Conservation (phyloP, 2,113 vertebrate species). For the Gobio gobio region DNA sequence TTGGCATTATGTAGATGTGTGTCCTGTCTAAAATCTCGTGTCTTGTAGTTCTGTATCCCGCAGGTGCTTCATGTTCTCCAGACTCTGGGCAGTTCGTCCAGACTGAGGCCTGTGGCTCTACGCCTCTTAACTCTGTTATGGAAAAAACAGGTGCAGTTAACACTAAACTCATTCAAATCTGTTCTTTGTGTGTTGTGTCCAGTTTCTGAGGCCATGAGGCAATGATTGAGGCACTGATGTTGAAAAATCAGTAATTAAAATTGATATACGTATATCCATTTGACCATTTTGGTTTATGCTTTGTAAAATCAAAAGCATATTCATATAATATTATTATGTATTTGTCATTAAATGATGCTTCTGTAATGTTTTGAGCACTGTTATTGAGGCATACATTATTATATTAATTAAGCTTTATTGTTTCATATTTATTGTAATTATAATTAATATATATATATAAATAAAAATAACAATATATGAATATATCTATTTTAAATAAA, state of each 20-base stretch:
- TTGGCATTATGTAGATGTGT: not conserved
- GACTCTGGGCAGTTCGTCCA: constrained; percentile 80
- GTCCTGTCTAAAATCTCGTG: constrained; percentile 12
- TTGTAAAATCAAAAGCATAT: not conserved
- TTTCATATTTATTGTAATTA: too few relatives aligned
- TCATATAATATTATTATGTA: not conserved
- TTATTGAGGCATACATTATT: too few relatives aligned
- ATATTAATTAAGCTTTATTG: too few relatives aligned
- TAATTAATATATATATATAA: not conserved
- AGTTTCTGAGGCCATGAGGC: not conserved
- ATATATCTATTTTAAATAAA: too few relatives aligned
- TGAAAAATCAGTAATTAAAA: not conserved
- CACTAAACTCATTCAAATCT: not conserved
- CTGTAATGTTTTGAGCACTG: too few relatives aligned
- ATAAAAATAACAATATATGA: too few relatives aligned
- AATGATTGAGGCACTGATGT: not conserved
- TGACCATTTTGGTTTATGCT: not conserved
- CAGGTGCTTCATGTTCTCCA: constrained; percentile 87
- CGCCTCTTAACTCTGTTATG: constrained; percentile 90
- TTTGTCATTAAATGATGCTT: too few relatives aligned
- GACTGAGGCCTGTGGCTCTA: constrained; percentile 82
- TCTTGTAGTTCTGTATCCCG: constrained; percentile 84
- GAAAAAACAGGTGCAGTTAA: constrained; percentile 86
- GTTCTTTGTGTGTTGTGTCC: not conserved
- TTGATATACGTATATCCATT: not conserved